phyloP scores from a whole-genome alignment of 53 echinoderm and acorn worm genomes.

The Antedon mediterranea region DNA sequence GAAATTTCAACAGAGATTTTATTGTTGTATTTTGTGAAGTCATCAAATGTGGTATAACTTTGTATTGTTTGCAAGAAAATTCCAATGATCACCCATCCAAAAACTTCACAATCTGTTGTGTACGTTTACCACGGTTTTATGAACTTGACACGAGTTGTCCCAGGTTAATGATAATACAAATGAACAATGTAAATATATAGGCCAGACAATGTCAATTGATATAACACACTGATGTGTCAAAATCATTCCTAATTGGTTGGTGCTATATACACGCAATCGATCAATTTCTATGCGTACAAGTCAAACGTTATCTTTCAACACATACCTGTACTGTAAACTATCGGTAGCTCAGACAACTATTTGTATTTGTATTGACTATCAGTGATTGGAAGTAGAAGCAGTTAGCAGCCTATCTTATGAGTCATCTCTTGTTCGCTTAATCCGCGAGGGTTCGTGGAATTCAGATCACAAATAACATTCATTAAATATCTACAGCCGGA shows the following conservation, averaged over 20 bases:
- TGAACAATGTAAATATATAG: not conserved
- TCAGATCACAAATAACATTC: not conserved
- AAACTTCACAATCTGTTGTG: not conserved
- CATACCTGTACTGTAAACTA: not conserved
- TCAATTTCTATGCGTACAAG: no score
- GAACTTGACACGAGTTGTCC: not conserved
- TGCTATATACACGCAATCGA: no score
- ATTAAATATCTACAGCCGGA: not conserved
- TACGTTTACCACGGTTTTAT: not conserved
- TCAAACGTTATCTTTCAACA: not conserved
- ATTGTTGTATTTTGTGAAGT: no score
- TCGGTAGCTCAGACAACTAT: not conserved
- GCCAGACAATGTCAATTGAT: not conserved
- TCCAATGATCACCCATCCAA: not conserved
- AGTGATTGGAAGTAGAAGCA: not conserved
- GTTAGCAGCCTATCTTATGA: not conserved
- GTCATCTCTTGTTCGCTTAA: not conserved
- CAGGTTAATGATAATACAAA: not conserved
- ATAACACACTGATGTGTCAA: not conserved
- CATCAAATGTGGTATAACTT: no score
- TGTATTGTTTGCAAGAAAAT: no score
- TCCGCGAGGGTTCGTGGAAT: not conserved
- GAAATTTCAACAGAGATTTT: no score
- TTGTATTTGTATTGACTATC: not conserved
- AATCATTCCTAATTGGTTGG: not conserved